Evolutionary conservation across 2,888 invertebrate species (phyloP), one percentile per base, ranked within the genome.

Genomic region (Troides aeacus): DNA sequence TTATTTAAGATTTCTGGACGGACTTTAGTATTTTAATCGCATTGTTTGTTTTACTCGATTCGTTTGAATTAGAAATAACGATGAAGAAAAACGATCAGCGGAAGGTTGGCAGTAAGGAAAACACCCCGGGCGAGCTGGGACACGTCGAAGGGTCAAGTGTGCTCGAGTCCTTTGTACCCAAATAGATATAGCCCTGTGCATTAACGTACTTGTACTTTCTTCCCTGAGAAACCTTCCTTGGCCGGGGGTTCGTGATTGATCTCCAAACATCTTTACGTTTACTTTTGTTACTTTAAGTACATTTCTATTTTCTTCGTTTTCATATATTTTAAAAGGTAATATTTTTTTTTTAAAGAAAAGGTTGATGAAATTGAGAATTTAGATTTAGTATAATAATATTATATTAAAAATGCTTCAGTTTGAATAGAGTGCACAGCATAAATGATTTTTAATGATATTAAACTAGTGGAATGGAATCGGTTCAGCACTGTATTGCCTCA

Each of bases 131-230:
- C 66, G 72, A 66, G 70, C 74, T 73, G 72, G 71, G 70, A 46
- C 17, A 82, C 77, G 80, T 81, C 81, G 75, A 39, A 81, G 84
- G 90, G 88, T 90, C 89, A 89, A 89, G 88, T 84, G 82, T 83
- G 84, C 86, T 87, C 78, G 76, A 76, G 77, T 78, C 83, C 85
- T 88, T 89, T 88, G 82, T 89, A 84, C 80, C 84, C 85, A 85
- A 89, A 90, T 84, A 89, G 86, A 86, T 87, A 88, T 84, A 86
- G 84, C 81, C 76, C 78, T 78, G 83, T 89, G 85, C 90, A 90
- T 91, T 91, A 91, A 87, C 80, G 79, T 85, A 87, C 84, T 85
- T 84, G 82, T 78, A 79, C 80, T 78, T 80, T 84, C 84, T 83
- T 82, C 79, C 77, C 77, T 78, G 79, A 81, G 79, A 80, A 75